Evolutionary conservation across 2,113 vertebrate genomes (phyloP), one percentile per base, ranked within the genome.

Genomic region (Malurus alboscapulatus): DNA sequence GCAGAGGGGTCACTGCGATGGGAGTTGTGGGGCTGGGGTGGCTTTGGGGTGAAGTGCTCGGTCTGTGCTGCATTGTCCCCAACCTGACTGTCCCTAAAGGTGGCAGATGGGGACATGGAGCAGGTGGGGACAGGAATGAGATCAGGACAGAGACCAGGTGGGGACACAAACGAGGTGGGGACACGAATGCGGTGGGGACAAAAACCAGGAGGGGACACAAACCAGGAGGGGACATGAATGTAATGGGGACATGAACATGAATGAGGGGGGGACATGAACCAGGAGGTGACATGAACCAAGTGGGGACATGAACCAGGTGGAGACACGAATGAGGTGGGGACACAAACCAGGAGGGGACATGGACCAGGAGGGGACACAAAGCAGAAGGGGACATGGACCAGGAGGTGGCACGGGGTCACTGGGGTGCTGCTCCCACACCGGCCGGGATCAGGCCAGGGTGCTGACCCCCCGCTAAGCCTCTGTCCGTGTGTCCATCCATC

Each of bases 1-100:
- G 40, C n/a, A 13, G 6, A 3, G 22, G 32, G 9, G 10, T 55
- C 22, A 2, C 58, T 16, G 84, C 7, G 8, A 8, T 15, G 42
- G 48, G 71, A 71, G 25, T 9, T 27, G 26, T 0, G 0, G 61
- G 26, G 19, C 21, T 4, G 4, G 11, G 80, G 22, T 40, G 57
- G 20, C 10, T 89, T 87, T 54, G 62, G 90, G 66, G 34, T 50
- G 5, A 74, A 54, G 7, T 4, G 6, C 50, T 17, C 0, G 0
- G 13, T 34, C 20, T 0, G 4, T 8, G 22, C 51, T 27, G 25
- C 7, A 0, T 0, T 3, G 5, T 61, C 22, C 45, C 22, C 17
- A 32, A 5, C 38, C 38, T 38, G 38, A 4, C 38, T 38, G 38
- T 38, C 38, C 38, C 38, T 38, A 38, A 38, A 11, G 38, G 83